Evolutionary conservation across 2,113 vertebrate species (phyloP), one percentile per base, ranked within the genome.

Genomic region (Mesembrinibis cayennensis): DNA sequence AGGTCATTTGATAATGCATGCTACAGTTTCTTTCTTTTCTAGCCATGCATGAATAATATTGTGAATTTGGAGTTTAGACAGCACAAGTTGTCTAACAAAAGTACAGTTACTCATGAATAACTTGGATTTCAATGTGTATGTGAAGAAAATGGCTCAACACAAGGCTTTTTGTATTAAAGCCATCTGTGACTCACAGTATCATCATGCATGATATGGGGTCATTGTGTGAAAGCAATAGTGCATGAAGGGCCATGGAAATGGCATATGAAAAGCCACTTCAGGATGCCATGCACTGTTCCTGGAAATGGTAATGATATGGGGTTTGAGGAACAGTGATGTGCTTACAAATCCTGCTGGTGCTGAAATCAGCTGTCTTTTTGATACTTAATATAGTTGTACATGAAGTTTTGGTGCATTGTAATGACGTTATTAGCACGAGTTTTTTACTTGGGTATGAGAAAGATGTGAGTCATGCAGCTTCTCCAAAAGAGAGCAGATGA

Each of bases 91-190:
- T 71, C 90, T 73, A 90, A 85, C 49, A 86, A 90, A 97, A 95
- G 47, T 65, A 83, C 69, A 74, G 71, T 93, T 89, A 61, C 42
- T 97, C 84, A 93, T 82, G 36, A 97, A 96, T 93, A 88, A 95
- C 80, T 91, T 94, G 62, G 23, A 96, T 92, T 87, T 95, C 79
- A 90, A 67, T 34, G 56, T 56, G 49, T 71, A 82, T 19, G 32
- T 72, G 74, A 95, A 93, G 82, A 95, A 96, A 97, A 96, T 38
- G 16, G 59, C 63, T 95, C 25, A 52, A 80, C 79, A 80, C 55
- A 86, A 93, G 36, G 16, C 58, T 87, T 94, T 94, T 73, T 80
- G 27, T 97, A 53, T 63, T 86, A 87, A 95, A 82, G 74, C 56
- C 93, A 82, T 92, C 77, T 96, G 62, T 89, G 90, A 72, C 67